Evolutionary conservation across 2,113 vertebrate genomes (phyloP).

Genomic region (Strigops habroptila): DNA sequence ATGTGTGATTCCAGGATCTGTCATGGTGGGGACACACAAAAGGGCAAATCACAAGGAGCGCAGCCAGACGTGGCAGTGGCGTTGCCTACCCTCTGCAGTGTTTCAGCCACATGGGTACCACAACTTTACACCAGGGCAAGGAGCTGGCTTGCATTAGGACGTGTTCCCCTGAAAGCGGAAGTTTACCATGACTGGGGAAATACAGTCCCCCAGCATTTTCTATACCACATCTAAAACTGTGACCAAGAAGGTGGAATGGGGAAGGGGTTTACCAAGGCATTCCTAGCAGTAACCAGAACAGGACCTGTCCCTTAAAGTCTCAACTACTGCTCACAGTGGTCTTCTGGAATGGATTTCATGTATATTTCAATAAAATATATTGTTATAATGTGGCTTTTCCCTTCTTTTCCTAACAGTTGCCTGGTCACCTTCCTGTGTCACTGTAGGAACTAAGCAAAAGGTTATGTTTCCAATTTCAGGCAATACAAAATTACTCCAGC

Average conservation of each 20-base stretch:
- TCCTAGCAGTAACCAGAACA: not conserved
- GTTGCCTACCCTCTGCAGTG: rapidly evolving
- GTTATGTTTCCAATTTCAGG: not conserved
- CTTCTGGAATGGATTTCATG: not conserved
- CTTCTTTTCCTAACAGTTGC: not conserved
- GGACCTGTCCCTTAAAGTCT: not conserved
- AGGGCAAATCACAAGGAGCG: rapidly evolving
- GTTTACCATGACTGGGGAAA: not conserved
- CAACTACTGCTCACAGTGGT: not conserved
- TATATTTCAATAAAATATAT: not conserved
- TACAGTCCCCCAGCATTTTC: not conserved
- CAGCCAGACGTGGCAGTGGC: rapidly evolving
- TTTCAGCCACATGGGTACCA: rapidly evolving
- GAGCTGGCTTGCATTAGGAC: not conserved
- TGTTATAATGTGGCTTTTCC: not conserved
- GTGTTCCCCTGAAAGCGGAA: not conserved
- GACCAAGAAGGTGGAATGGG: not conserved
- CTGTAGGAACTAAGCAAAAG: not conserved
- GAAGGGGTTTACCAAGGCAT: not conserved
- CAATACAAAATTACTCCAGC: not conserved
- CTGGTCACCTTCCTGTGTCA: not conserved
- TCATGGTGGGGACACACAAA: not conserved
- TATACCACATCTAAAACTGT: not conserved
- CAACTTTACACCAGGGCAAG: rapidly evolving
- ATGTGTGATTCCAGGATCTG: rapidly evolving